These are phyloP conservation scores for Phengaris arion DNA, from an alignment of 2,888 invertebrate genomes.

Conservation along the genomic window DNA sequence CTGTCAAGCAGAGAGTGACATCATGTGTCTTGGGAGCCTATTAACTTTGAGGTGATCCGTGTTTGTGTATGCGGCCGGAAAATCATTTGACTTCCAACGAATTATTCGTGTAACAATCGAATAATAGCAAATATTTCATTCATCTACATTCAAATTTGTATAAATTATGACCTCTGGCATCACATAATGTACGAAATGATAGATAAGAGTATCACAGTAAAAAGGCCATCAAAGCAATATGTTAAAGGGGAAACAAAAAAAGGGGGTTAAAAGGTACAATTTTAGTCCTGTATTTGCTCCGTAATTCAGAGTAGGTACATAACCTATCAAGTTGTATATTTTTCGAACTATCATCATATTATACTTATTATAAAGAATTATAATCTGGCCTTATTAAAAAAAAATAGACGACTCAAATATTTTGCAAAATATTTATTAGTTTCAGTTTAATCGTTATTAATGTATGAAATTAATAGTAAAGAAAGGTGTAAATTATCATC, in stretches of 20 bases:
- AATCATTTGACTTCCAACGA: no score
- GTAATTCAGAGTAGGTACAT: no score
- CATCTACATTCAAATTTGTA: neutral
- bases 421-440: neutral
- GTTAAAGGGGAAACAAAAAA: neutral
- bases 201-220: conserved; percentile 23
- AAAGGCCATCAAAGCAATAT: conserved; percentile 8
- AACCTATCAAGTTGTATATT: neutral
- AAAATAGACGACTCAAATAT: conserved; percentile 23
- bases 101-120: no score
- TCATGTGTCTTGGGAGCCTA: no score
- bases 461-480: no score
- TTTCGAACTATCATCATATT: neutral
- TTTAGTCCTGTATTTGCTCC: no score
- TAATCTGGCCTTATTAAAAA: conserved; percentile 23
- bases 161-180: neutral
- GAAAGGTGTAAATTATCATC: neutral
- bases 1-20: neutral
- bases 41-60: no score
- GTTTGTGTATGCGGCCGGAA: no score
- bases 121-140: neutral
- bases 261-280: no score
- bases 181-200: conserved; percentile 19
- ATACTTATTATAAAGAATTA: neutral
- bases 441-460: no score